phyloP scores from a whole-genome alignment of 2,888 invertebrate genomes.

The Drosophila tanythrix region DNA sequence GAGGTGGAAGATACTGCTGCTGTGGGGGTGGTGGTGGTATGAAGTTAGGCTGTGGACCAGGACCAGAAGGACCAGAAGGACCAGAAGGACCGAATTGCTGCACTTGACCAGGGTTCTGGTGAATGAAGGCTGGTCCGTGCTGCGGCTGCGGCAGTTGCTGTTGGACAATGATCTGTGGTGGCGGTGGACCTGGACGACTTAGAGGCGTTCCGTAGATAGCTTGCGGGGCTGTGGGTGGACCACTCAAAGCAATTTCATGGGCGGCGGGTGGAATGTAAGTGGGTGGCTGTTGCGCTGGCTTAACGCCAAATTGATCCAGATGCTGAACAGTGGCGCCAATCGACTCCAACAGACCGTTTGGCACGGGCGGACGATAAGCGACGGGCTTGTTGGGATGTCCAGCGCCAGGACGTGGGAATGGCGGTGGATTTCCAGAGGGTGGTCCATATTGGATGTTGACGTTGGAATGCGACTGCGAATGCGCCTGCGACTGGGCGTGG shows the following conservation, averaged over 20 bases:
- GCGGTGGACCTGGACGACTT: constrained; percentile 25
- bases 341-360: constrained; percentile 88
- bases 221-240: constrained; percentile 37
- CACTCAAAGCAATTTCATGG: constrained; percentile 84
- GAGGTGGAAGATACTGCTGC: constrained; percentile 67
- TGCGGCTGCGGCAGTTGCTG: constrained; percentile 80
- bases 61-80: constrained; percentile 43
- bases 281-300: constrained; percentile 86
- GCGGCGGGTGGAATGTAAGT: constrained; percentile 89
- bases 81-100: constrained; percentile 59
- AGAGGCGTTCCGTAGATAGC: constrained; percentile 27
- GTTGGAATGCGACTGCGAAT: constrained; percentile 57
- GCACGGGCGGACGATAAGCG: constrained; percentile 90
- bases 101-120: constrained; percentile 41
- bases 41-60: constrained; percentile 53
- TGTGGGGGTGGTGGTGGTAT: constrained; percentile 55
- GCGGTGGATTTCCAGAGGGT: constrained; percentile 75
- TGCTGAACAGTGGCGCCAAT: constrained; percentile 88
- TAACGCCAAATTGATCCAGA: constrained; percentile 87
- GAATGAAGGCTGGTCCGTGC: constrained; percentile 61
- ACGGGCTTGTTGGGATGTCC: constrained; percentile 86
- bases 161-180: constrained; percentile 59
- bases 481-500: constrained; percentile 35
- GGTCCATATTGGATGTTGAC: constrained; percentile 80
- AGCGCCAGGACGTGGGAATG: constrained; percentile 50